Evolutionary conservation across 2,888 invertebrate species (phyloP).

Genomic region (Apamea epomidion): DNA sequence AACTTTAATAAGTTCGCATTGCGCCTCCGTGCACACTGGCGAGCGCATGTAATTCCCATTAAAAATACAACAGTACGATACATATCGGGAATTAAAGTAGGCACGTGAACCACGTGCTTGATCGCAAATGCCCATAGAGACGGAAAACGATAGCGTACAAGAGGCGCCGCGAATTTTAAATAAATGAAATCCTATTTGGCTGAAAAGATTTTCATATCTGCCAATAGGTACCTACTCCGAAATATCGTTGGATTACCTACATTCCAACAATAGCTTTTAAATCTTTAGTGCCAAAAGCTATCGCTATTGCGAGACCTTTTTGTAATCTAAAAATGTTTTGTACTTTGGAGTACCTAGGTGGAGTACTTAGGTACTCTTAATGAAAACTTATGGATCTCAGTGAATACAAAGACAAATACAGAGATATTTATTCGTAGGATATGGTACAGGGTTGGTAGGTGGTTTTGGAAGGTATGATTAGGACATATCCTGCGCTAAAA

Average conservation of each 20-base stretch:
- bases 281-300: not conserved
- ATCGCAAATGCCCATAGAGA: conserved; percentile 48
- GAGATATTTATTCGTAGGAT: not conserved
- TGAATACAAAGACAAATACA: not conserved
- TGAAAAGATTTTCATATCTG: conserved; percentile 29
- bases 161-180: conserved; percentile 40
- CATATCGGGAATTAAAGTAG: conserved; percentile 60
- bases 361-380: not conserved
- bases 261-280: conserved; percentile 10
- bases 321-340: not conserved
- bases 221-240: not conserved
- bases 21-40: conserved; percentile 73
- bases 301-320: not conserved
- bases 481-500: no score
- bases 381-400: not conserved
- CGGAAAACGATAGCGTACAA: conserved; percentile 33
- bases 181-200: conserved; percentile 42
- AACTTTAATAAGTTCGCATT: conserved; percentile 86
- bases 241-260: conserved; percentile 5
- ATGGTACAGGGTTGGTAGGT: not conserved
- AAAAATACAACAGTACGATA: conserved; percentile 71
- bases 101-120: conserved; percentile 50
- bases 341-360: not conserved
- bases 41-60: conserved; percentile 70
- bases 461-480: no score